Evolutionary conservation across 2,888 invertebrate genomes (phyloP), one percentile per base, ranked within the genome.

Genomic region (Athalia rosae): DNA sequence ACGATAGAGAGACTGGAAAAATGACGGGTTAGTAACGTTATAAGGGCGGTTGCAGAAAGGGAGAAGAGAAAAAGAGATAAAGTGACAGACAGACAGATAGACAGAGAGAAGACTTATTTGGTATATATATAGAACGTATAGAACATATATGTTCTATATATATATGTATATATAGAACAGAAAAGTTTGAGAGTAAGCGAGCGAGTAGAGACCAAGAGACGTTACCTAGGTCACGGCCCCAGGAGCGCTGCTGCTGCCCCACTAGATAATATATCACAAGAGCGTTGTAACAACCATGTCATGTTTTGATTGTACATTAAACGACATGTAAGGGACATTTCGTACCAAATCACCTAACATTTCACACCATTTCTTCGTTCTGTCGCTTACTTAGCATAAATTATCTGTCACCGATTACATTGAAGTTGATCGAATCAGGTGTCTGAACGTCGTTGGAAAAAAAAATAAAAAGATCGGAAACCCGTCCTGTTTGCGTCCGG

Each of bases 151-250:
- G n/a, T n/a, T n/a, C n/a, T 77, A 79, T 53, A 64, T 63, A 77
- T 63, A 62, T 74, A 62, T 53, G 74, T 58, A 73, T 53, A 77
- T 45, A 61, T 43, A 80, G 79, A 79, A 79, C 79, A 78, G 73
- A 76, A 83, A 79, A 86, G 82, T 83, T 80, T 80, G 79, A 84
- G 83, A 84, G 84, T 85, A 89, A 89, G 87, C 88, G 88, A 89
- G 86, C 88, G 87, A 89, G 87, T 84, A 83, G 74, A 74, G 71
- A 71, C 71, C 84, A 86, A 87, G 84, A 87, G 88, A 90, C 87
- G 90, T 92, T 92, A 92, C 92, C 92, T 92, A 92, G 90, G 90
- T 92, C 92, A 87, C 92, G 91, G 91, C 92, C 91, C 92, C 92
- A 92, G 91, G 92, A 92, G 91, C 92, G 92, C 88, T 92, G 92